These are phyloP conservation scores for Trialeurodes vaporariorum DNA, from an alignment of 1,140 invertebrate species.

Conservation along the genomic window DNA sequence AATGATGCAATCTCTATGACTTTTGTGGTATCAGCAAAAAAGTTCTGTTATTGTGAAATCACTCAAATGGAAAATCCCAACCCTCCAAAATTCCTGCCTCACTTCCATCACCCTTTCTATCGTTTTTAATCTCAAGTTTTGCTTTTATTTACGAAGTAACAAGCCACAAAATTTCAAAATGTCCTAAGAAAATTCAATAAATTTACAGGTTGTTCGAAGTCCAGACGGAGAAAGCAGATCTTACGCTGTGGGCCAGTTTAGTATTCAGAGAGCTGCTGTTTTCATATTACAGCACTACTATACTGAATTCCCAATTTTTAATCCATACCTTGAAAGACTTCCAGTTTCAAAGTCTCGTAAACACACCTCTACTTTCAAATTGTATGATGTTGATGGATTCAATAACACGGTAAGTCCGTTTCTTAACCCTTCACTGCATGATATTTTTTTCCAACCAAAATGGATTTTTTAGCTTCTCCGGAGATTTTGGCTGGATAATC, in stretches of 20 bases:
- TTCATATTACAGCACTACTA: conserved; percentile 93
- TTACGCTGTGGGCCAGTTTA: conserved; percentile 81
- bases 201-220: conserved; percentile 61
- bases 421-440: too few relatives aligned
- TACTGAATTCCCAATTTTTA: conserved; percentile 90
- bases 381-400: conserved; percentile 88
- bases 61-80: too few relatives aligned
- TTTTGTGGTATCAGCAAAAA: too few relatives aligned
- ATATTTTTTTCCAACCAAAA: neutral
- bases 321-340: conserved; percentile 86
- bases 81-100: too few relatives aligned
- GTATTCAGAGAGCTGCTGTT: conserved; percentile 88
- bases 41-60: too few relatives aligned
- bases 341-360: conserved; percentile 71
- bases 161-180: too few relatives aligned
- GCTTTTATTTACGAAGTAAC: too few relatives aligned
- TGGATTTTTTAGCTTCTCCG: neutral
- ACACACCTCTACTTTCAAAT: conserved; percentile 78
- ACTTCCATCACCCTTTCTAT: too few relatives aligned
- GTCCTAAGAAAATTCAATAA: too few relatives aligned
- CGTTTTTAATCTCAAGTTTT: too few relatives aligned
- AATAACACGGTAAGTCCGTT: conserved; percentile 44
- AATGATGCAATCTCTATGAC: too few relatives aligned
- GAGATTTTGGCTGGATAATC: too few relatives aligned
- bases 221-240: conserved; percentile 81